These are phyloP conservation scores for Zosterops hypoxanthus DNA, from an alignment of 2,113 vertebrate genomes.

Conservation along the genomic window DNA sequence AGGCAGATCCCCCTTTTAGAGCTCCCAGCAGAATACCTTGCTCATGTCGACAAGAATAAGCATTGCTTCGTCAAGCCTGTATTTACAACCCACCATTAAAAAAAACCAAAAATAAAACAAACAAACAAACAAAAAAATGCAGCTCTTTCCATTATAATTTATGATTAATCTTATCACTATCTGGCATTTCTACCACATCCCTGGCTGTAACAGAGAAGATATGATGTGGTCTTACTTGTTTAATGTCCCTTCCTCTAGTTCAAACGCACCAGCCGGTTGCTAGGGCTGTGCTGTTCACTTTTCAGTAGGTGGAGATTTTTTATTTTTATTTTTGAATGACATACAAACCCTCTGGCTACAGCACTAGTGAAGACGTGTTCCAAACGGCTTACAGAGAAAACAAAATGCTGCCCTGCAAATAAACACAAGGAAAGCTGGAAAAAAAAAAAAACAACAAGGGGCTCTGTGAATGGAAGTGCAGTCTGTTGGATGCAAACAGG, in stretches of 20 bases:
- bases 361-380: not conserved
- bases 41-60: not conserved
- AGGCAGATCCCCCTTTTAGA: not conserved
- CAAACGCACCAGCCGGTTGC: constrained; percentile 18
- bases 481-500: not conserved
- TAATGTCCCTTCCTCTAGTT: not conserved
- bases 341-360: constrained; percentile 51
- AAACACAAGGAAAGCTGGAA: not conserved
- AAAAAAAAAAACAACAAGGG: not conserved
- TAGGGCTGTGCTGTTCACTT: constrained; percentile 62
- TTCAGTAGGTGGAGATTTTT: constrained; percentile 61
- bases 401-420: constrained; percentile 26
- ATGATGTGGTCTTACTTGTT: constrained; percentile 5
- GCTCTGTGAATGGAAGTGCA: not conserved
- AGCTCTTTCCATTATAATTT: not conserved
- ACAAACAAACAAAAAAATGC: not conserved
- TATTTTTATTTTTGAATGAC: constrained; percentile 63
- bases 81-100: not conserved
- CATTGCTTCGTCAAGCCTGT: not conserved
- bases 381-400: constrained; percentile 7
- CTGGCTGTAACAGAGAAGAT: not conserved
- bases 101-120: not conserved
- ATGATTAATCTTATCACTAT: not conserved
- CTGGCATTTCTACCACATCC: not conserved
- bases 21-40: not conserved